Evolutionary conservation across 2,888 invertebrate species (phyloP), one percentile per base, ranked within the genome.

Genomic region (Siphonodentalium dalli): DNA sequence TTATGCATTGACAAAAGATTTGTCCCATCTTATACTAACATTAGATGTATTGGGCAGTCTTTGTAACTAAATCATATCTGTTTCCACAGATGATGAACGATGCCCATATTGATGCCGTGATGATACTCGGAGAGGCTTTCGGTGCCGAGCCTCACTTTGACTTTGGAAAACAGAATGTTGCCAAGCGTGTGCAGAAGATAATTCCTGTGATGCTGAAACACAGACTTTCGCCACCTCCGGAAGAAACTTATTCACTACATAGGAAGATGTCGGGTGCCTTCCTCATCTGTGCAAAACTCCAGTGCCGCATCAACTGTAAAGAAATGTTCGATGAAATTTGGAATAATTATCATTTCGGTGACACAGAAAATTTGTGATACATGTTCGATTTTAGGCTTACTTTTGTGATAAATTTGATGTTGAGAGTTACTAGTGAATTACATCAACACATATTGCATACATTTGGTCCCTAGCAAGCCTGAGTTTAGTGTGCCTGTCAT

Each of bases 191-290:
- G 58, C 93, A 95, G 64, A 67, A 71, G 4, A 82, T 85, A n/a
- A 91, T 97, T 1, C 98, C 98, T 0, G 92, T 95, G 0, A 96
- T 99, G 87, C 85, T 99, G 45, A 88, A 89, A 38, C 94, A 99
- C 77, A 86, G 98, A 21, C 86, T 99, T 2, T 93, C 94, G 56
- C 95, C 99, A 1, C 99, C 99, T 0, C 99, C 99, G 0, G 97
- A 98, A 81, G 98, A 99, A 84, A 93, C 95, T 66, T 99, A 99
- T 84, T 98, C 98, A 0, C 85, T 99, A 20, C 99, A 99, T 80
- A 87, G 98, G 54, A 99, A 99, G 84, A 85, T 99, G 40, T 93
- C 98, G 0, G 99, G 99, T 0, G 89, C 94, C 13, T 98, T 97
- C 82, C 84, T 98, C 23, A 84, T 98, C 0, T 95, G 95, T 77